Evolutionary conservation across 2,888 invertebrate genomes (phyloP).

Genomic region (Epirrhoe alternata): DNA sequence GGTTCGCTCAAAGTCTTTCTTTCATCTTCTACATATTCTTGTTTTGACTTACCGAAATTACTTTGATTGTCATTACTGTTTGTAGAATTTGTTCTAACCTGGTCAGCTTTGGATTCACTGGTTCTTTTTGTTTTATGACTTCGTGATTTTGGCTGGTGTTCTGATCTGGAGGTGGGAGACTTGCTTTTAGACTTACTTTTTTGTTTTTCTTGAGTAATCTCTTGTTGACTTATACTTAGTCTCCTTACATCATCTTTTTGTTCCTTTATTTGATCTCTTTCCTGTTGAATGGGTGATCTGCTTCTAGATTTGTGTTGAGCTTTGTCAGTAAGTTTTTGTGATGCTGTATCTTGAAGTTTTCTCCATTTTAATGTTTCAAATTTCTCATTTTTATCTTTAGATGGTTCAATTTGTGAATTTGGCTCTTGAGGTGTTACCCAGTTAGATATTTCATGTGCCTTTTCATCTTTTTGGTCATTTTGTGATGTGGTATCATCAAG

Average conservation of each 20-base stretch:
- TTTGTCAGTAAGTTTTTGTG: constrained; percentile 2
- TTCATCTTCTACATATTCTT: constrained; percentile 17
- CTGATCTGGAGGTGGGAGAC: neutral
- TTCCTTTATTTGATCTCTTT: neutral
- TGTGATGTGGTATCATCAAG: neutral
- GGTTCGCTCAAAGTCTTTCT: constrained; percentile 31
- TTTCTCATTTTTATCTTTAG: neutral
- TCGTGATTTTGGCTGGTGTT: neutral
- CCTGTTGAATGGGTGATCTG: neutral
- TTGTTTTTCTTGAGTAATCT: neutral
- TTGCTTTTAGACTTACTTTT: constrained; percentile 27
- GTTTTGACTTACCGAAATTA: constrained; percentile 11
- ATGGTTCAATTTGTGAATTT: neutral
- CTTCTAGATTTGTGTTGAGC: constrained; percentile 15
- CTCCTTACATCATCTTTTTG: neutral
- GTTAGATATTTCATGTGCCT: neutral
- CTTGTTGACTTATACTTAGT: neutral
- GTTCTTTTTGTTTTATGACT: constrained; percentile 7
- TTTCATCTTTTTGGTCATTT: neutral
- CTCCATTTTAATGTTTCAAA: neutral
- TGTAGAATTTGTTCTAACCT: constrained; percentile 52
- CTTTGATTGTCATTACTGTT: constrained; percentile 22
- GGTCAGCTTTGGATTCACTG: constrained; percentile 59
- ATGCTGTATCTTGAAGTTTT: neutral
- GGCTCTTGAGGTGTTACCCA: neutral